Evolutionary conservation across 2,888 invertebrate species (phyloP).

Genomic region (Polydrusus tereticollis): DNA sequence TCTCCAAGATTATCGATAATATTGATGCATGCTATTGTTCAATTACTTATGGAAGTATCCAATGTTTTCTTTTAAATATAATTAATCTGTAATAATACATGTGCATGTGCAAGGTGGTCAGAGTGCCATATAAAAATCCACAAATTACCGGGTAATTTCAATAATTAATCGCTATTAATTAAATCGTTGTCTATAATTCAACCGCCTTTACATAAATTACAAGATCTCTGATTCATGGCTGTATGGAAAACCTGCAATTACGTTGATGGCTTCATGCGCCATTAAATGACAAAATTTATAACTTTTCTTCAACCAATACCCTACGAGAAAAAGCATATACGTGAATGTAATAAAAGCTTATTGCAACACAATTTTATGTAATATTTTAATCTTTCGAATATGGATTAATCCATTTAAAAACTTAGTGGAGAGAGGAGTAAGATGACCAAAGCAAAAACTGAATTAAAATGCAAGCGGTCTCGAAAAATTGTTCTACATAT

Average conservation of each 20-base stretch:
- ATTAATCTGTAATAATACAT: too few species aligned
- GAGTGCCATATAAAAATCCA: conserved; percentile 26
- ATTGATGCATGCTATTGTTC: too few species aligned
- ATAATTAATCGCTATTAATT: conserved; percentile 41
- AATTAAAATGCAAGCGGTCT: too few species aligned
- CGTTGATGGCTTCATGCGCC: conserved; percentile 31
- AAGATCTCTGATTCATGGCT: conserved; percentile 33
- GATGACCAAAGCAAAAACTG: too few species aligned
- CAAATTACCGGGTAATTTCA: conserved; percentile 30
- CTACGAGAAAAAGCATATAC: not conserved
- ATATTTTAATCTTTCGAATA: too few species aligned
- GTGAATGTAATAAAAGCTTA: not conserved
- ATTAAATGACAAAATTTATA: conserved; percentile 30
- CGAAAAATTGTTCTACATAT: too few species aligned
- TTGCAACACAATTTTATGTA: too few species aligned
- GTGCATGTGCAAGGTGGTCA: not conserved
- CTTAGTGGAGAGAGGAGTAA: too few species aligned
- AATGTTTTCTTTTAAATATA: too few species aligned
- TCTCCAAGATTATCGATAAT: too few species aligned
- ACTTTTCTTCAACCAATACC: not conserved
- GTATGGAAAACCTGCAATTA: conserved; percentile 35
- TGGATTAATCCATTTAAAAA: too few species aligned
- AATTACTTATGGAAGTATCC: too few species aligned
- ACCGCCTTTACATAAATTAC: conserved; percentile 34
- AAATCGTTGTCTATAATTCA: conserved; percentile 31